Conservation (phyloP, 2,113 vertebrate species). For the Trichomycterus rosablanca region DNA sequence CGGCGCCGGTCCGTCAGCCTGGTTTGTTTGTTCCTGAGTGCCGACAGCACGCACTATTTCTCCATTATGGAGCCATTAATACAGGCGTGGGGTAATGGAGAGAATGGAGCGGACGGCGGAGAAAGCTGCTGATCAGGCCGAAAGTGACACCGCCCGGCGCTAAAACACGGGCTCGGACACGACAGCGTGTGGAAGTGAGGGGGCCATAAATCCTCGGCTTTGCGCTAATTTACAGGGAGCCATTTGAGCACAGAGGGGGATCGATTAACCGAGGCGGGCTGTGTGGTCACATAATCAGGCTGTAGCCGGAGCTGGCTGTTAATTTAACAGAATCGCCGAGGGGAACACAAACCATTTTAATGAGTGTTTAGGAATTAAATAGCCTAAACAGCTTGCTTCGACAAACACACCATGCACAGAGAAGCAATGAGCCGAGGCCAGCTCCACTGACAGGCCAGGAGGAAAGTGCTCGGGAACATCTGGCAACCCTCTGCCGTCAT, state of each 20-base stretch:
- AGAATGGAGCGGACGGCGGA: slow-evolving; percentile 68
- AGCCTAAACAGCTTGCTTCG: slow-evolving; percentile 72
- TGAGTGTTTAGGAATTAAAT: slow-evolving; percentile 73
- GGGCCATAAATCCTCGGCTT: slow-evolving; percentile 69
- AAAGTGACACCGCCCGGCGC: slow-evolving; percentile 72
- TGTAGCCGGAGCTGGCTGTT: slow-evolving; percentile 69
- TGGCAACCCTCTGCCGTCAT: slow-evolving; percentile 72
- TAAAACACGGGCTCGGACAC: slow-evolving; percentile 75
- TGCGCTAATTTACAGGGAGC: slow-evolving; percentile 69
- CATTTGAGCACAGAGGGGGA: slow-evolving; percentile 64
- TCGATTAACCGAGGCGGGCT: slow-evolving; percentile 74
- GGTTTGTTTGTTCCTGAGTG: slow-evolving; percentile 64
- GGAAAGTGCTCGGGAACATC: slow-evolving; percentile 66
- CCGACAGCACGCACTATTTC: slow-evolving; percentile 74
- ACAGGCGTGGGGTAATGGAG: slow-evolving; percentile 66
- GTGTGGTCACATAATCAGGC: slow-evolving; percentile 74
- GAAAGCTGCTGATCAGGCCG: slow-evolving; percentile 78
- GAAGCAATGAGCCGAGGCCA: slow-evolving; percentile 67
- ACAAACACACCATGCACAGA: slow-evolving; percentile 62
- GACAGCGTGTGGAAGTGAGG: slow-evolving; percentile 75
- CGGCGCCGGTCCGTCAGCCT: slow-evolving; percentile 59
- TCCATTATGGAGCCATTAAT: slow-evolving; percentile 88
- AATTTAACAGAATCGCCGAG: slow-evolving; percentile 74
- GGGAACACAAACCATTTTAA: slow-evolving; percentile 80
- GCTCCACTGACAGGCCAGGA: slow-evolving; percentile 65